Conservation (phyloP, 2,888 invertebrate species). For the Philopedon plagiatum region DNA sequence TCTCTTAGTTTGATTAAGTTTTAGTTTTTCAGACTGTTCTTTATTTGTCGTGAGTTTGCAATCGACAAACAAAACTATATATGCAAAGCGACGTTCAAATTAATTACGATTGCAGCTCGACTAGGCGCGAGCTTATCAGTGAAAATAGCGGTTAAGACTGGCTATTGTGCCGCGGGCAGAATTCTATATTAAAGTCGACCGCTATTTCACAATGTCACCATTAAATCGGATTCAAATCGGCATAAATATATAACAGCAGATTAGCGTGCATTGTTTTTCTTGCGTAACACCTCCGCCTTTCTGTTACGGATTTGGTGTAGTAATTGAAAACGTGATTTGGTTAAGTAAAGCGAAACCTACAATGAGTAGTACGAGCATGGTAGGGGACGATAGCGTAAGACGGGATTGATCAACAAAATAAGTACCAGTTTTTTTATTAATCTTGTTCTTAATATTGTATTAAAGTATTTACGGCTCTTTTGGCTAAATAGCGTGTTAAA, state of each 20-base stretch:
- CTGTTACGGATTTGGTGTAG: constrained; percentile 31
- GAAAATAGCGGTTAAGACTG: constrained; percentile 38
- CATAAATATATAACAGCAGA: constrained; percentile 41
- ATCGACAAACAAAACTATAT: neutral
- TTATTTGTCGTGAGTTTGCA: neutral
- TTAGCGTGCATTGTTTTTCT: constrained; percentile 42
- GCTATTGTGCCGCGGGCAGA: constrained; percentile 20
- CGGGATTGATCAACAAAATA: neutral
- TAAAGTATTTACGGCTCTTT: too few relatives aligned
- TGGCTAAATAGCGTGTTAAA: too few relatives aligned
- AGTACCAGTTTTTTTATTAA: neutral
- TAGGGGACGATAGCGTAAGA: neutral
- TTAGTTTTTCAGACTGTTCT: too few relatives aligned
- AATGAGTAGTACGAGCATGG: neutral
- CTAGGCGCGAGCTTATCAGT: constrained; percentile 22
- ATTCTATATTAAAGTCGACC: constrained; percentile 28
- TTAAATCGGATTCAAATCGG: constrained; percentile 38
- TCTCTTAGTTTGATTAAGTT: too few relatives aligned
- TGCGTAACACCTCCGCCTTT: constrained; percentile 34
- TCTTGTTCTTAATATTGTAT: too few relatives aligned
- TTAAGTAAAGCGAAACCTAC: constrained; percentile 28
- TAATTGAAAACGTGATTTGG: constrained; percentile 37
- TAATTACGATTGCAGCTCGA: constrained; percentile 1
- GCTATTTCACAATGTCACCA: constrained; percentile 36
- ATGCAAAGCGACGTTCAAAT: neutral